Percentiles rank a stretch among this genome's conserved stretches.
phyloP scores from a whole-genome alignment of 2,113 vertebrate genomes.

The Aptenodytes patagonicus region DNA sequence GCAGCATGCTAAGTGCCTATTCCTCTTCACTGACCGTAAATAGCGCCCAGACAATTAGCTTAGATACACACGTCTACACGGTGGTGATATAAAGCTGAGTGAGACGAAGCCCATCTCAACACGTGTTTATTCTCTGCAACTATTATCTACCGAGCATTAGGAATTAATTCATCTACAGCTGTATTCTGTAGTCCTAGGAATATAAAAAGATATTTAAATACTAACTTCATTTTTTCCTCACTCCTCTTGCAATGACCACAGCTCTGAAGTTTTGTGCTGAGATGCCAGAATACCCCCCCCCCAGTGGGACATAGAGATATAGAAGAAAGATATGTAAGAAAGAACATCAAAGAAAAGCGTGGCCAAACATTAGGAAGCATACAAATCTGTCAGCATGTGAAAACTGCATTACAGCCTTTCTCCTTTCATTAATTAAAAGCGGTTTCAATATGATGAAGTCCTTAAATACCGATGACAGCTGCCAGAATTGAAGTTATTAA shows the following conservation, averaged over 20 bases:
- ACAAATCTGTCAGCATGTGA: not conserved
- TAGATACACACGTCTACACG: accelerated
- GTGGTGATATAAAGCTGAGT: not conserved
- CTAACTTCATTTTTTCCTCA: not conserved
- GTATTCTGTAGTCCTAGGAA: not conserved
- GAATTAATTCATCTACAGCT: not conserved
- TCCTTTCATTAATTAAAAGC: not conserved
- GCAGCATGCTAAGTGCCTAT: not conserved
- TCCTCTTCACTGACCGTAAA: not conserved
- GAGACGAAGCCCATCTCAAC: not conserved
- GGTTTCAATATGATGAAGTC: not conserved
- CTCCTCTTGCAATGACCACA: not conserved
- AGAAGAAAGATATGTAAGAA: not conserved
- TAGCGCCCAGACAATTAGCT: not conserved
- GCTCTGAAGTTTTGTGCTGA: not conserved
- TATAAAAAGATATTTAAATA: too few species aligned
- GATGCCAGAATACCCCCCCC: not conserved
- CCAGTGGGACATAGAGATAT: accelerated
- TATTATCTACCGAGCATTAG: not conserved
- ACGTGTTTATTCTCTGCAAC: not conserved
- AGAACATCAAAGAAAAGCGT: not conserved
- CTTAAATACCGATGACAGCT: not conserved
- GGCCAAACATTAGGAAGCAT: not conserved
- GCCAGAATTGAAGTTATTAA: not conserved
- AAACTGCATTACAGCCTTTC: not conserved